A percentile compares a stretch with the other conserved stretches of the same genome.
Conservation (phyloP, 1,140 invertebrate species). For the Drosophila sturtevanti region DNA sequence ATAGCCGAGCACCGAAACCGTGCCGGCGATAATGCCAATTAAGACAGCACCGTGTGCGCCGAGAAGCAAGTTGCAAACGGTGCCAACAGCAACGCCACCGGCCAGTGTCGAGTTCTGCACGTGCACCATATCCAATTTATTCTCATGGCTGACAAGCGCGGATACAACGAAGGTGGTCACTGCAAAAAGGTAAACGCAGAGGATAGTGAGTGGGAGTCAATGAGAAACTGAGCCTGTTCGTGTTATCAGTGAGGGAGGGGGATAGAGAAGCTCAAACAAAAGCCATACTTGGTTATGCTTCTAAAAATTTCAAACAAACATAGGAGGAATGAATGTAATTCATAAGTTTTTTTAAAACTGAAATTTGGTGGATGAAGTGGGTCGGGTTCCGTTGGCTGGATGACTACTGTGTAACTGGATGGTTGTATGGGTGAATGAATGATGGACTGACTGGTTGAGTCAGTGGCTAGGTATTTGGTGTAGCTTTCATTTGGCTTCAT, state of each 20-base stretch:
- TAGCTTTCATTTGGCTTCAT: background rate
- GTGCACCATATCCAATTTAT: slow-evolving; percentile 95
- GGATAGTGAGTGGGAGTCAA: background rate
- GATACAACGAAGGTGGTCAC: slow-evolving; percentile 93
- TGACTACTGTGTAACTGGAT: too few relatives aligned
- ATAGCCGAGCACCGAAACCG: slow-evolving; percentile 94
- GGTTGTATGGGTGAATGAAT: too few relatives aligned
- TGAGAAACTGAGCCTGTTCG: background rate
- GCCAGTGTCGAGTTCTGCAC: slow-evolving; percentile 95
- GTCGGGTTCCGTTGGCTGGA: background rate
- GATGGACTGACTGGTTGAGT: background rate
- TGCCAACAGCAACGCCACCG: slow-evolving; percentile 87
- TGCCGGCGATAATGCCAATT: slow-evolving; percentile 91
- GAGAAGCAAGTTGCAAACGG: slow-evolving; percentile 91
- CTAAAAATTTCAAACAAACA: background rate
- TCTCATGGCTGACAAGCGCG: slow-evolving; percentile 88
- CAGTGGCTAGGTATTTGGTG: background rate
- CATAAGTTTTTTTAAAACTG: slow-evolving; percentile 4
- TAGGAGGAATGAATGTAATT: slow-evolving; percentile 3
- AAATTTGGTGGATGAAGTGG: background rate
- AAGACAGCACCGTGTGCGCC: slow-evolving; percentile 92
- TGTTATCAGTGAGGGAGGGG: too few relatives aligned
- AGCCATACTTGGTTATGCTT: slow-evolving; percentile 10
- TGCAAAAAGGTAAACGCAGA: slow-evolving; percentile 81
- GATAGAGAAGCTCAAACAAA: background rate